These are phyloP conservation scores for Pantherophis guttatus DNA, from an alignment of 2,113 vertebrate species.

Conservation along the genomic window DNA sequence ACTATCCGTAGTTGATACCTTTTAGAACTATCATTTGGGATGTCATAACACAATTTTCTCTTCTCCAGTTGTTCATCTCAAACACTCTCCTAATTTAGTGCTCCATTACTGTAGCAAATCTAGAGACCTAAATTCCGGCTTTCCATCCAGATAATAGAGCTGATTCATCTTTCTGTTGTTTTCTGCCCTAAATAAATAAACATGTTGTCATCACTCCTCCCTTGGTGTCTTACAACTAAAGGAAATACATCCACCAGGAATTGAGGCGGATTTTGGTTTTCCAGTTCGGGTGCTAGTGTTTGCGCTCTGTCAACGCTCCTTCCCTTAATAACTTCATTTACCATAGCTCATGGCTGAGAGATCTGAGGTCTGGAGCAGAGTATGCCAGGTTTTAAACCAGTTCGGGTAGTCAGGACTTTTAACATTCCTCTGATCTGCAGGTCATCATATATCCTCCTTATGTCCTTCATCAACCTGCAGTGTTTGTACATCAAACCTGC, in stretches of 20 bases:
- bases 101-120: background rate
- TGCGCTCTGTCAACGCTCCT: background rate
- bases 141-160: background rate
- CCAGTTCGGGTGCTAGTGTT: background rate
- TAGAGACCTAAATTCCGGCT: background rate
- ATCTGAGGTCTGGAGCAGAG: background rate
- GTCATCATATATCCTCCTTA: background rate
- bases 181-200: background rate
- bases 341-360: background rate
- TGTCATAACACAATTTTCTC: background rate
- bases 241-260: background rate
- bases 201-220: background rate
- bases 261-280: background rate
- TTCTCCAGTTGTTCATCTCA: background rate
- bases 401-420: background rate
- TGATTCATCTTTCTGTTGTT: background rate
- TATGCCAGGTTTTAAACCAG: background rate
- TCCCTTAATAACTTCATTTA: background rate
- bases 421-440: slow-evolving; percentile 6
- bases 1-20: background rate
- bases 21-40: background rate
- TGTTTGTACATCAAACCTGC: background rate
- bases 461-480: background rate
- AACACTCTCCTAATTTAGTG: background rate
- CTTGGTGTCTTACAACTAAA: background rate